These are phyloP conservation scores for Emydocephalus ijimae DNA, from an alignment of 2,113 vertebrate genomes.

Conservation along the genomic window DNA sequence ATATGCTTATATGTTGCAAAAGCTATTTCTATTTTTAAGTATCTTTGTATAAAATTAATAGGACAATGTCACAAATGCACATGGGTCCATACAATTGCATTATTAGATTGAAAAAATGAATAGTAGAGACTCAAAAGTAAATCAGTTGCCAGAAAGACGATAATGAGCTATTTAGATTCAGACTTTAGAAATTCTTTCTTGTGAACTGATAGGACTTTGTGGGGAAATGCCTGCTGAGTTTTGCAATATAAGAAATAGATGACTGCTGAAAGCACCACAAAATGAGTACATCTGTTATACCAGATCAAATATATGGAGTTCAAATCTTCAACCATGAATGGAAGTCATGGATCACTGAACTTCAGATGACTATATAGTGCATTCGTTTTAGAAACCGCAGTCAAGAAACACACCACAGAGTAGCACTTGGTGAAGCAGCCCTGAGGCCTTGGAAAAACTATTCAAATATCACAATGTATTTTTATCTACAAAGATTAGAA, in stretches of 20 bases:
- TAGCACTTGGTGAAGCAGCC: background rate
- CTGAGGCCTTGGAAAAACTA: background rate
- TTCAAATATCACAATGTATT: background rate
- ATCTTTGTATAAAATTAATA: background rate
- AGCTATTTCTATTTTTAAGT: background rate
- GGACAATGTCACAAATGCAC: background rate
- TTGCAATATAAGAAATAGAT: background rate
- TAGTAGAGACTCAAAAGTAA: background rate
- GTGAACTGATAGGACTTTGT: background rate
- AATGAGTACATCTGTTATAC: background rate
- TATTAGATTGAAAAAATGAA: background rate
- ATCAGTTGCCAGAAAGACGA: background rate
- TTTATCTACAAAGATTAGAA: background rate
- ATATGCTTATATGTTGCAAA: background rate
- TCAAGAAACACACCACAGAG: background rate
- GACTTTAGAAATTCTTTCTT: background rate
- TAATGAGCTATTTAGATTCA: background rate
- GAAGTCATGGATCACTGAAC: background rate
- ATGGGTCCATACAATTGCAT: too few relatives aligned
- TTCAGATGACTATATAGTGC: background rate
- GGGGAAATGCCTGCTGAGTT: background rate
- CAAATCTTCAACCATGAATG: background rate
- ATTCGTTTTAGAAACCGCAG: background rate
- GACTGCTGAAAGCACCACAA: background rate
- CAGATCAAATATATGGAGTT: background rate